phyloP scores from a whole-genome alignment of 2,797 vertebrate species.

The Aeoliscus strigatus region DNA sequence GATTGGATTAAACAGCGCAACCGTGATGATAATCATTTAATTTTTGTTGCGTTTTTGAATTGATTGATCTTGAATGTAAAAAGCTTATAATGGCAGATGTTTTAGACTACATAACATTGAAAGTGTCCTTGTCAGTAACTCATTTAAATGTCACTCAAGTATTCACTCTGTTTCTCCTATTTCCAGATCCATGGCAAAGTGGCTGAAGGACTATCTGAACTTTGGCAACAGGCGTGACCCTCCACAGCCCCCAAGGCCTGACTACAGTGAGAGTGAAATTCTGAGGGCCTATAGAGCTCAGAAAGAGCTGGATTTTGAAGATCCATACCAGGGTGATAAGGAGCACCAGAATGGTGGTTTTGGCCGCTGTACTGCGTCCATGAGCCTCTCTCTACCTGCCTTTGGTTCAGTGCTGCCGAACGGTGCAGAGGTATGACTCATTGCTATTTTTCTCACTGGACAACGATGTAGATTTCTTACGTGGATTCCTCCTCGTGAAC shows the following conservation, averaged over 20 bases:
- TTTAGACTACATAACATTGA: too few relatives aligned
- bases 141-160: too few relatives aligned
- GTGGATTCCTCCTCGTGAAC: too few relatives aligned
- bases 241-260: slow-evolving; percentile 83
- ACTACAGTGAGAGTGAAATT: slow-evolving; percentile 90
- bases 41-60: too few relatives aligned
- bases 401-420: slow-evolving; percentile 69
- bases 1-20: too few relatives aligned
- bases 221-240: slow-evolving; percentile 85
- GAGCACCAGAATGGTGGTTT: slow-evolving; percentile 67
- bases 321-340: slow-evolving; percentile 81
- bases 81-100: too few relatives aligned
- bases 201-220: slow-evolving; percentile 89
- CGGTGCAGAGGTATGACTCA: slow-evolving; percentile 61
- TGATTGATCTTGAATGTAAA: too few relatives aligned
- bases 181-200: slow-evolving; percentile 90
- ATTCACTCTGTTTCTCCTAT: not conserved
- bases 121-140: too few relatives aligned
- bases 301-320: slow-evolving; percentile 88
- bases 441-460: too few relatives aligned
- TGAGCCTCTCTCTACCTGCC: slow-evolving; percentile 65
- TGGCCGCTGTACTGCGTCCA: slow-evolving; percentile 50
- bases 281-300: slow-evolving; percentile 85
- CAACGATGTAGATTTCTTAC: too few relatives aligned
- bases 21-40: too few relatives aligned